These are phyloP conservation scores for Takifugu bimaculatus DNA, from an alignment of 2,113 vertebrate species.

Conservation along the genomic window DNA sequence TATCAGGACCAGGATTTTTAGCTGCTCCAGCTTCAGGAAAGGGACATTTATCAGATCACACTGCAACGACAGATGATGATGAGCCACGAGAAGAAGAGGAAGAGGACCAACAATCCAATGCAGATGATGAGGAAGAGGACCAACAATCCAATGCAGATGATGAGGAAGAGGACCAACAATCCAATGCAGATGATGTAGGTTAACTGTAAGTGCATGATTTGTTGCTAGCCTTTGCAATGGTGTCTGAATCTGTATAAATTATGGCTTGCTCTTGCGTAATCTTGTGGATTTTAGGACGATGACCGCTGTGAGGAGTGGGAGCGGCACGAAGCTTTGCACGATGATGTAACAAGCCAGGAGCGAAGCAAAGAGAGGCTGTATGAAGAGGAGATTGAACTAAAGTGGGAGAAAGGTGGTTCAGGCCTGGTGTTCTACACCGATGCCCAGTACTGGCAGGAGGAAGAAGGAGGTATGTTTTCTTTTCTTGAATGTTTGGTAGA, in stretches of 20 bases:
- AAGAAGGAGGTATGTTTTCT: conserved; percentile 82
- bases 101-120: background rate
- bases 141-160: background rate
- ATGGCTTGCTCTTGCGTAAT: background rate
- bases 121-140: conserved; percentile 12
- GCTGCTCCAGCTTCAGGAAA: conserved; percentile 5
- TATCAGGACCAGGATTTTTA: conserved; percentile 65
- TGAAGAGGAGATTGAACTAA: conserved; percentile 94
- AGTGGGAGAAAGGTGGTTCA: conserved; percentile 97
- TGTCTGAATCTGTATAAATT: background rate
- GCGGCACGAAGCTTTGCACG: conserved; percentile 88
- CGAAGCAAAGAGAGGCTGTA: conserved; percentile 84
- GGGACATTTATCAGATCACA: conserved; percentile 1
- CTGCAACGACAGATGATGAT: conserved; percentile 24
- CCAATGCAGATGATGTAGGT: conserved; percentile 84
- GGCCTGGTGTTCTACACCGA: conserved; percentile 97
- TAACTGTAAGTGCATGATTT: background rate
- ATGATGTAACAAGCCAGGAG: conserved; percentile 91
- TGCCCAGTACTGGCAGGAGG: conserved; percentile 91
- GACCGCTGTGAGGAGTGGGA: conserved; percentile 96
- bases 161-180: conserved; percentile 53
- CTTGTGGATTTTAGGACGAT: conserved; percentile 67
- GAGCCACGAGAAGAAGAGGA: conserved; percentile 26
- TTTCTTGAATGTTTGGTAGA: background rate
- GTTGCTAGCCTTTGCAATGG: background rate